Percentiles rank a stretch among this genome's conserved stretches.
These are phyloP conservation scores for Chromoteleia sp. DNA, from an alignment of 2,888 invertebrate genomes.

Conservation along the genomic window DNA sequence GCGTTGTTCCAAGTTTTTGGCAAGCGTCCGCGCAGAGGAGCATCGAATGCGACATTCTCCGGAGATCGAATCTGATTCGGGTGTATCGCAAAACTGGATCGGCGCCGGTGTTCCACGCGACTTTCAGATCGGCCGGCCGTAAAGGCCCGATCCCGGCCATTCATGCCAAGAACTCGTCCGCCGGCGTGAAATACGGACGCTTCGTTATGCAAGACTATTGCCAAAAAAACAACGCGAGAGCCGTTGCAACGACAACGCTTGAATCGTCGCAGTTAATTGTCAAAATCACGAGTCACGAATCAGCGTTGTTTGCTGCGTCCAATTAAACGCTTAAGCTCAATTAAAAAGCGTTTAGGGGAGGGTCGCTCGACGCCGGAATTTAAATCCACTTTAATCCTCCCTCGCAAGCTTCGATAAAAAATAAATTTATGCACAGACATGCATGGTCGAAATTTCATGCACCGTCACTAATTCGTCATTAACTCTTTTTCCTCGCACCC, in stretches of 20 bases:
- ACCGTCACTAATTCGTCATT: conserved; percentile 20
- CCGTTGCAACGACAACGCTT: background rate
- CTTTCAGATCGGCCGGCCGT: background rate
- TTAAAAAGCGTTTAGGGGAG: conserved; percentile 20
- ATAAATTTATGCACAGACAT: conserved; percentile 22
- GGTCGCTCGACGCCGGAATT: background rate
- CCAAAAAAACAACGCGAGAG: conserved; percentile 2
- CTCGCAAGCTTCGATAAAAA: conserved; percentile 10
- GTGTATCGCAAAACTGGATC: conserved; percentile 22
- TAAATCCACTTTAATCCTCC: conserved; percentile 4
- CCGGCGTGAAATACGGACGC: conserved; percentile 2
- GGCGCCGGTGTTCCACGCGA: conserved; percentile 14
- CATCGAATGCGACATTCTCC: conserved; percentile 25
- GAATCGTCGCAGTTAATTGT: conserved; percentile 1
- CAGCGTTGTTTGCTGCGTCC: conserved; percentile 7
- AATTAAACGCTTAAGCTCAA: conserved; percentile 20
- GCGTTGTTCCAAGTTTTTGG: conserved; percentile 38
- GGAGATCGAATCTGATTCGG: conserved; percentile 36
- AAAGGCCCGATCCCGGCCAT: background rate
- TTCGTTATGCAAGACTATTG: background rate
- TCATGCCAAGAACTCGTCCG: conserved; percentile 11
- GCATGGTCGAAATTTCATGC: conserved; percentile 35
- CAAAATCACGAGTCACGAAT: background rate
- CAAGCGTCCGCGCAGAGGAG: conserved; percentile 11
- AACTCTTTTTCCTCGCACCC: conserved; percentile 1